phyloP scores from a whole-genome alignment of 2,797 vertebrate genomes.

The Smutsia temminckii region DNA sequence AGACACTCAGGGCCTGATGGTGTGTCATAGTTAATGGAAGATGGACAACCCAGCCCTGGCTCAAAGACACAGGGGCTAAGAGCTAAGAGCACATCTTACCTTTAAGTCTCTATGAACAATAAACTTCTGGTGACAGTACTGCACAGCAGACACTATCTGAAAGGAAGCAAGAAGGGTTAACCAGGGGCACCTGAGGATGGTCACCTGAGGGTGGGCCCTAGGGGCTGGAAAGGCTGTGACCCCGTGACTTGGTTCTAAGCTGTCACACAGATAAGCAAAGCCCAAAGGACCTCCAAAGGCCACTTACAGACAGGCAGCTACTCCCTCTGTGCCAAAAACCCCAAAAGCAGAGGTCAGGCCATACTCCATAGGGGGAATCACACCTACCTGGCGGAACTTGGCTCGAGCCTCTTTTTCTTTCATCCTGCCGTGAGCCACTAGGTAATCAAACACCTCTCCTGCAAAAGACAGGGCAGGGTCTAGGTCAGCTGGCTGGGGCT shows the following conservation, averaged over 20 bases:
- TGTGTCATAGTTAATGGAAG: not conserved
- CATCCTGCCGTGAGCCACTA: conserved; percentile 96
- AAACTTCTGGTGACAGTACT: conserved; percentile 98
- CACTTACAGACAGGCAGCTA: not conserved
- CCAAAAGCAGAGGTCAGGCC: not conserved
- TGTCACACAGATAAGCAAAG: not conserved
- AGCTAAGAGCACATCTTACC: conserved; percentile 84
- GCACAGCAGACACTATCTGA: conserved; percentile 96
- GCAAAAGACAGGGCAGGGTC: conserved; percentile 36
- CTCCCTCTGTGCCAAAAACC: not conserved
- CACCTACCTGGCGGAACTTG: conserved; percentile 94
- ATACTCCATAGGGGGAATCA: not conserved
- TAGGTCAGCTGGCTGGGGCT: not conserved
- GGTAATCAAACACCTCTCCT: conserved; percentile 98
- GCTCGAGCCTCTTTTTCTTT: conserved; percentile 97
- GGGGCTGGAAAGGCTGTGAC: not conserved
- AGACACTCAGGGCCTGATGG: not conserved
- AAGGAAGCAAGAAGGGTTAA: conserved; percentile 71
- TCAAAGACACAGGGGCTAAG: not conserved
- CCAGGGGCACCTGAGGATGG: not conserved
- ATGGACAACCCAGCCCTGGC: not conserved
- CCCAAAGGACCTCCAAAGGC: not conserved
- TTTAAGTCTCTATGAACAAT: conserved; percentile 98
- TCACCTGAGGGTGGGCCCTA: not conserved
- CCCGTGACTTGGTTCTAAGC: not conserved